Evolutionary conservation across 2,113 vertebrate genomes (phyloP).

Genomic region (Rallus limicola): DNA sequence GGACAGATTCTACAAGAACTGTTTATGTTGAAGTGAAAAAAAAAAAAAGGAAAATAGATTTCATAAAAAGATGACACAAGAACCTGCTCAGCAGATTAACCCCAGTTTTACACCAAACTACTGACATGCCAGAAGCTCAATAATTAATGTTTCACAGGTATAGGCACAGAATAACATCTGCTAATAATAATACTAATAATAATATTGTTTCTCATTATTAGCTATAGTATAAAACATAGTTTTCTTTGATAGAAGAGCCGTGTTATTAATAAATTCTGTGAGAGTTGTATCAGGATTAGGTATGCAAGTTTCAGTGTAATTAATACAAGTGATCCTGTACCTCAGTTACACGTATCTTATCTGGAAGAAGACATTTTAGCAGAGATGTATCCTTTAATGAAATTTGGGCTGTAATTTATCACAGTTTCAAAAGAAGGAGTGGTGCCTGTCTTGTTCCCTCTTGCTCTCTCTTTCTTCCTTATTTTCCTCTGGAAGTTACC

Average conservation of each 20-base stretch:
- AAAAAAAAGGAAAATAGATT: background rate
- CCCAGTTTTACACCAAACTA: background rate
- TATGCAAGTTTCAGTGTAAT: background rate
- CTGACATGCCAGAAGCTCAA: background rate
- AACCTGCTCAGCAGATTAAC: background rate
- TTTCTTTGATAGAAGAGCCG: background rate
- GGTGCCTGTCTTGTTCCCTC: background rate
- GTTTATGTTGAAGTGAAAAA: background rate
- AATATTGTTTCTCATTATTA: background rate
- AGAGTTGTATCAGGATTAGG: background rate
- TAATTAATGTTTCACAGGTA: background rate
- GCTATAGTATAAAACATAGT: background rate
- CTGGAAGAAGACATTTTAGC: background rate
- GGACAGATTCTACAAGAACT: background rate
- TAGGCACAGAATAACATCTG: background rate
- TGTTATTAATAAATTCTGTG: background rate
- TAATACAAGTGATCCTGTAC: background rate
- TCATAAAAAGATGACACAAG: background rate
- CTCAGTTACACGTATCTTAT: background rate
- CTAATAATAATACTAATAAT: background rate
- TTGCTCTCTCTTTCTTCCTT: background rate
- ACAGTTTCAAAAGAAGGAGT: conserved; percentile 3
- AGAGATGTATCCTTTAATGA: conserved; percentile 1
- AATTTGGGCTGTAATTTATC: background rate
- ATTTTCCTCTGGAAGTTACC: conserved; percentile 25